Evolutionary conservation across 1,140 invertebrate genomes (phyloP), one percentile per base, ranked within the genome.

Genomic region (Contarinia nasturtii): DNA sequence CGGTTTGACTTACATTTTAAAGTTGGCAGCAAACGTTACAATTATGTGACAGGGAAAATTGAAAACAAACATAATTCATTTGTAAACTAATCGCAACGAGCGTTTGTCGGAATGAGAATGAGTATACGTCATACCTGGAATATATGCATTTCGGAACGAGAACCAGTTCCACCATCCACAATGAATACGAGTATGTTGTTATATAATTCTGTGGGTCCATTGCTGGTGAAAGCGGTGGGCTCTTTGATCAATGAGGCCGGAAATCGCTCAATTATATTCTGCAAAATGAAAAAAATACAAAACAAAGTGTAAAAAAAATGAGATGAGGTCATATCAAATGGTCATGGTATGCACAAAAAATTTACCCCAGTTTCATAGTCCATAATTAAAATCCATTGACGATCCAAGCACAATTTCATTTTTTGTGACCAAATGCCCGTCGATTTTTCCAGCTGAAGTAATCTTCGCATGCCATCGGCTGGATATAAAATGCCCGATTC

Each of bases 121-220:
- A n/a, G n/a, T 18, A 38, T 11, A 21, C 17, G 33, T 48, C 48
- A 51, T 45, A 63, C 58, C 71, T 98, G 94, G 69, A 98, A 98
- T 62, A 98, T 98, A 69, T 98, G 95, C 82, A 98, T 95, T 70
- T 98, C 94, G 2, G 88, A 78, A 20, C 77, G 70, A 44, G 80
- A 75, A 49, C 65, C 67, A 53, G 56, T 59, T 53, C 58, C 70
- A 33, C 76, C 75, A 1, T 78, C 76, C 27, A 98, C 90, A 48
- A 94, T 90, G 67, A 98, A 98, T 18, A 98, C 83, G 53, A 98
- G 70, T 56, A 98, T 91, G 64, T 98, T 98, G 68, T 98, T 97
- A 68, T 97, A 98, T 58, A 95, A 80, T 65, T 98, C 93, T 67
- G 88, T 86, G 11, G 87, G 86, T 66, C 97, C 91, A 44, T 87